These are phyloP conservation scores for Dryadula phaetusa DNA, from an alignment of 2,888 invertebrate genomes.

Conservation along the genomic window DNA sequence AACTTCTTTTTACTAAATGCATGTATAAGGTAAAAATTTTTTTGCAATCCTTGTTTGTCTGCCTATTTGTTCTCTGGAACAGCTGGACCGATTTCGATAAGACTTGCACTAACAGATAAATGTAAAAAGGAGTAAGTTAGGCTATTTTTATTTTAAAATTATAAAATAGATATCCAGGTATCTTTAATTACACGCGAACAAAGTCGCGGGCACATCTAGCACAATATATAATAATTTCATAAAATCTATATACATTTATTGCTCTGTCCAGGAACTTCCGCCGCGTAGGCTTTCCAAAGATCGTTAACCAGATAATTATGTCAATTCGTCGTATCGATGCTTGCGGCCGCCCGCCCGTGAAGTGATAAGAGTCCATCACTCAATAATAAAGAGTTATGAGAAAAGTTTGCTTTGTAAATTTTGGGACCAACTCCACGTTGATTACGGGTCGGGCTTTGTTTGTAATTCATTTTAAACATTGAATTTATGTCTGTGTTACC, in stretches of 20 bases:
- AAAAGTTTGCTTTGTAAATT: constrained; percentile 22
- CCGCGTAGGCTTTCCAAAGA: constrained; percentile 20
- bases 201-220: no score
- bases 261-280: neutral
- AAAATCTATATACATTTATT: constrained; percentile 2
- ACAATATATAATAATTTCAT: neutral
- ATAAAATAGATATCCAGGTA: no score
- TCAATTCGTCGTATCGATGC: constrained; percentile 30
- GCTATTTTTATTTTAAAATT: no score
- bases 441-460: constrained; percentile 20
- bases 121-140: no score
- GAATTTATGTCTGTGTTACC: neutral
- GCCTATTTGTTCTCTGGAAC: no score
- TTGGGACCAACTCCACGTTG: constrained; percentile 7
- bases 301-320: constrained; percentile 21
- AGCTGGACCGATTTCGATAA: no score
- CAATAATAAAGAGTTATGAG: constrained; percentile 29
- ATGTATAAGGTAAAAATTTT: no score
- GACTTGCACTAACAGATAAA: no score
- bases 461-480: constrained; percentile 4
- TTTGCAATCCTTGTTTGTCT: no score
- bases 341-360: constrained; percentile 22
- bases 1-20: no score
- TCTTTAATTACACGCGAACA: no score
- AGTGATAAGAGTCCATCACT: constrained; percentile 29